Base-by-base conservation (phyloP, 2,113 vertebrate species). In the Dasyprocta punctata region DNA sequence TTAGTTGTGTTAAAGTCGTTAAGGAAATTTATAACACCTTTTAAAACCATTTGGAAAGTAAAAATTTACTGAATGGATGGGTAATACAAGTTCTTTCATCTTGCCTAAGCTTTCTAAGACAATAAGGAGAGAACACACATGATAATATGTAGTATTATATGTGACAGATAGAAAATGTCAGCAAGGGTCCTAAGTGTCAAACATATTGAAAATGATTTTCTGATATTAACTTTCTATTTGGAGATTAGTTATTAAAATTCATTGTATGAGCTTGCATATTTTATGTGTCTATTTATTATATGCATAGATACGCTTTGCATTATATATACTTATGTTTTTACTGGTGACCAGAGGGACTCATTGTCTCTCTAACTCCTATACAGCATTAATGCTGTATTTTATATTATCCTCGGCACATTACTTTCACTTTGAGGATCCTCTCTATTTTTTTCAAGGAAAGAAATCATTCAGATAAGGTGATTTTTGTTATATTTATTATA, bases 31-130 rank as follows among this genome's bases (percentile, higher is more conserved):
- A 17, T 65, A 24, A n/a, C 16, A 11, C 28, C 8, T 65, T 20
- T 96, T 85, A 86, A 93, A 84, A 90, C 69, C 49, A 69, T 63
- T 73, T 44, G 65, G 26, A 73, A 83, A 84, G 44, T 95, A 41
- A 92, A n/a, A 16, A 71, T 81, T 92, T 71, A 44, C 1, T 75
- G 17, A 52, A 44, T 36, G 80, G 89, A 30, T n/a, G 30, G 54
- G 36, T 63, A 58, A 77, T 54, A 12, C 0, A 38, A 85, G 9
- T 84, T 84, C 82, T 91, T 85, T 44, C 17, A 73, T 33, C 30
- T 91, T 93, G 33, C 30, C 54, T 71, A 41, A 83, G 44, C 4
- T 78, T 38, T 56, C 38, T 84, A 73, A 80, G 77, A 80, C 80
- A 88, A 41, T 24, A 90, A 93, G 54, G 14, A 61, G 22, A 83